Evolutionary conservation across 2,113 vertebrate species (phyloP), one percentile per base, ranked within the genome.

Genomic region (Mesembrinibis cayennensis): DNA sequence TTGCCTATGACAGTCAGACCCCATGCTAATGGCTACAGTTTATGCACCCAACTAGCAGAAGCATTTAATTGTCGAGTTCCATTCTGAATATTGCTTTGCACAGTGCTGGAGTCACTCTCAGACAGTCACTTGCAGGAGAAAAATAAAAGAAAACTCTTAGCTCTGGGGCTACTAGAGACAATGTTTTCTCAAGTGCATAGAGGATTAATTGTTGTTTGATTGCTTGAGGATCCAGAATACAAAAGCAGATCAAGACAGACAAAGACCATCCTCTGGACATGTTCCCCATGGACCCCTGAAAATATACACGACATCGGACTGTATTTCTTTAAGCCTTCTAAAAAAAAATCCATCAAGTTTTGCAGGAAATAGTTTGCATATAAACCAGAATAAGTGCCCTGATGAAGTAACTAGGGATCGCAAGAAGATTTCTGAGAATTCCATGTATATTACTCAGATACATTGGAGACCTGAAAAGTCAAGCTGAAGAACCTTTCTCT

Each of bases 241-340:
- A 20, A 53, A 72, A 80, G 10, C 29, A 17, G 23, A 42, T 40
- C 11, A 61, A 74, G 58, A 53, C 7, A 5, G 79, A 62, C 29
- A 55, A 61, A 83, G n/a, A 77, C 36, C 45, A 25, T 7, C 21
- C 15, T 49, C 15, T 45, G 78, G 59, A 89, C 29, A 11, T 56
- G 27, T 69, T 11, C 56, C 40, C 34, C 19, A 7, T 2, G 50
- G 63, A 44, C 5, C 27, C 11, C 30, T 69, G 62, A 73, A 89
- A 87, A 61, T 38, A 66, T 8, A 14, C 10, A 27, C 26, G 42
- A 36, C 34, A 47, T 79, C 0, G 0, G 13, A 20, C 25, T 71
- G 10, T 32, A 25, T 62, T 69, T 66, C 59, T 62, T 66, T 61
- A 44, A 70, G 36, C 8, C 22, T 29, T 74, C 38, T 66, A 17